These are phyloP conservation scores for Lasioglossum zephyrum DNA, from an alignment of 2,888 invertebrate genomes.

Conservation along the genomic window DNA sequence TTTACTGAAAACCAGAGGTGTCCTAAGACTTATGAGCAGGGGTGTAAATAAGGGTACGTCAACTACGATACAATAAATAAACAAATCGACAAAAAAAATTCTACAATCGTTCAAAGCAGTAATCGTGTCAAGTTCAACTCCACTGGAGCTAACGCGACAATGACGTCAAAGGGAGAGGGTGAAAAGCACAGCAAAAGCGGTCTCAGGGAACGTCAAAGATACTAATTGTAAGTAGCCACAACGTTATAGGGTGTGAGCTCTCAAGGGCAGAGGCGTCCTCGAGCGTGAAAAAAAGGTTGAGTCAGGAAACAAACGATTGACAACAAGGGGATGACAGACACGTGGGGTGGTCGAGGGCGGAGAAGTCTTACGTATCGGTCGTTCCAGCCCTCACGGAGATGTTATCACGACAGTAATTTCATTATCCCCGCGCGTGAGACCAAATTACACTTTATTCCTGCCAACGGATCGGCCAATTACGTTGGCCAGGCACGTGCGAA, in stretches of 20 bases:
- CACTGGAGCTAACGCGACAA: background rate
- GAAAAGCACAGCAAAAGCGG: background rate
- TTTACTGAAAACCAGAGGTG: too few species aligned
- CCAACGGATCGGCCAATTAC: constrained; percentile 12
- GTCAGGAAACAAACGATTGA: constrained; percentile 17
- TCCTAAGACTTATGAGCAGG: too few species aligned
- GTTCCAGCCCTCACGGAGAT: constrained; percentile 22
- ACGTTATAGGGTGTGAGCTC: background rate
- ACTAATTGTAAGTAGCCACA: background rate
- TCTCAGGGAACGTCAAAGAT: background rate
- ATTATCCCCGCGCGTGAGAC: constrained; percentile 22
- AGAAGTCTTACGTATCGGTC: constrained; percentile 18
- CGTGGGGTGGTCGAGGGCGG: background rate
- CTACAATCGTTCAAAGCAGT: background rate
- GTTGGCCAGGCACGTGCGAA: background rate
- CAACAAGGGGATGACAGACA: background rate
- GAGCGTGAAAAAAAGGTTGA: background rate
- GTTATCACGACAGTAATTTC: constrained; percentile 39
- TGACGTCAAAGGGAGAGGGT: background rate
- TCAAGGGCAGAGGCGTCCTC: background rate
- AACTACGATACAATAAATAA: too few species aligned
- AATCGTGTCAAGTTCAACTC: background rate
- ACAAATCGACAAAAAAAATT: too few species aligned
- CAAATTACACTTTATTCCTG: background rate
- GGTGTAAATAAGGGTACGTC: background rate